These are phyloP conservation scores for Acanthurus leucopareius DNA, from an alignment of 2,797 vertebrate genomes.

Conservation along the genomic window DNA sequence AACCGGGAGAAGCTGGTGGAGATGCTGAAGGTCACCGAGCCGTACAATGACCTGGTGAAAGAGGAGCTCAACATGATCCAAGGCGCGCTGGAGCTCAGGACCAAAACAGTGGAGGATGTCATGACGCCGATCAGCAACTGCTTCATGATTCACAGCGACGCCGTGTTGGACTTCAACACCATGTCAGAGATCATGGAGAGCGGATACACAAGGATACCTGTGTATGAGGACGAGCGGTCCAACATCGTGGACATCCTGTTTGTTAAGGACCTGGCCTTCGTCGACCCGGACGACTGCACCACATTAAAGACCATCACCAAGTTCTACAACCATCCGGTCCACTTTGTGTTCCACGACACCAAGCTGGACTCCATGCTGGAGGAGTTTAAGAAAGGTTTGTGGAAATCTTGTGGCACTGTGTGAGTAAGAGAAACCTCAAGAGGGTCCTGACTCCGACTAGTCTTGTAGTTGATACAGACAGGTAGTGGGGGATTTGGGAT, in stretches of 20 bases:
- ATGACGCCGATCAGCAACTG: conserved; percentile 94
- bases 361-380: conserved; percentile 98
- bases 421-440: neutral
- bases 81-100: conserved; percentile 95
- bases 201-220: conserved; percentile 95
- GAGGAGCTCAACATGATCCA: conserved; percentile 99
- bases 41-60: conserved; percentile 95
- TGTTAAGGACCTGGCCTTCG: conserved; percentile 96
- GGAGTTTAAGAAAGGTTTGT: conserved; percentile 97
- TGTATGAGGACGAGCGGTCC: conserved; percentile 92
- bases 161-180: conserved; percentile 95
- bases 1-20: conserved; percentile 97
- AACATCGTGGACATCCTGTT: conserved; percentile 97
- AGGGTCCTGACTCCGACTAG: neutral
- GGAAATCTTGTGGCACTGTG: neutral
- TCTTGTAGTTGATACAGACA: neutral
- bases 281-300: conserved; percentile 96
- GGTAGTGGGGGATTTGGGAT: no score
- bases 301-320: conserved; percentile 97
- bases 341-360: conserved; percentile 98
- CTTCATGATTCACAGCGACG: conserved; percentile 94
- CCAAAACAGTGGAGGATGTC: conserved; percentile 95
- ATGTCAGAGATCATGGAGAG: conserved; percentile 99
- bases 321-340: conserved; percentile 98
- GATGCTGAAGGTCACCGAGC: conserved; percentile 96